Base-by-base conservation (phyloP, 2,113 vertebrate genomes). In the Scomber colias region DNA sequence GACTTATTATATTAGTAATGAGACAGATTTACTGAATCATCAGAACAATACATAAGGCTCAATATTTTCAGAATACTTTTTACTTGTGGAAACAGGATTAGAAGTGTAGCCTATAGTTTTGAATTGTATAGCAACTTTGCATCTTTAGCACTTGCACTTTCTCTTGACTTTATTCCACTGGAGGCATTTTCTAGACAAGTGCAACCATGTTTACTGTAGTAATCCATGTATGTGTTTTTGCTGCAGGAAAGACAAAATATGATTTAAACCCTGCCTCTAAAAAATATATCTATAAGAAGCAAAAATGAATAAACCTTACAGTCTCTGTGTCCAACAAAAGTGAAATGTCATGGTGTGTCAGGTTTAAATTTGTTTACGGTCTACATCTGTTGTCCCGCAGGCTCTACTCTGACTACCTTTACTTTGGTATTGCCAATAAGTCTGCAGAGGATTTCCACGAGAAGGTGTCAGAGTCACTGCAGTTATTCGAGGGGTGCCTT, bases 331-430 rank as follows among this genome's bases (percentile, higher is more conserved):
- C 4, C 10, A 5, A 48, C 11, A 30, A 55, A 45, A 35, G 9
- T 54, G 17, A 54, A n/a, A 54, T 54, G 10, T n/a, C 9, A 54
- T 17, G 16, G 35, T 40, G 9, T 40, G 35, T 40, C 53, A 27
- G 24, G 24, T 27, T 54, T 21, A 54, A 27, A 27, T 27, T 27
- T 27, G 24, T 27, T n/a, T 5, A 81, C 65, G 16, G 15, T 57
- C 6, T 4, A 1, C 15, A 0, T 35, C 49, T 13, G 46, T 71
- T 81, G n/a, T 85, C 59, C 77, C 14, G 1, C 92, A 99, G 98
- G 93, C 74, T 99, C 74, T 99, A 99, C 91, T 99, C 98, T 0
- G 98, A 99, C 87, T 99, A 99, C 85, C 95, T 99, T 59, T 99
- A 99, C 94, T 99, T 99, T 21, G 97, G 97, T 24, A 97, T 96